Evolutionary conservation across 2,888 invertebrate species (phyloP).

Genomic region (Euproctis similis): DNA sequence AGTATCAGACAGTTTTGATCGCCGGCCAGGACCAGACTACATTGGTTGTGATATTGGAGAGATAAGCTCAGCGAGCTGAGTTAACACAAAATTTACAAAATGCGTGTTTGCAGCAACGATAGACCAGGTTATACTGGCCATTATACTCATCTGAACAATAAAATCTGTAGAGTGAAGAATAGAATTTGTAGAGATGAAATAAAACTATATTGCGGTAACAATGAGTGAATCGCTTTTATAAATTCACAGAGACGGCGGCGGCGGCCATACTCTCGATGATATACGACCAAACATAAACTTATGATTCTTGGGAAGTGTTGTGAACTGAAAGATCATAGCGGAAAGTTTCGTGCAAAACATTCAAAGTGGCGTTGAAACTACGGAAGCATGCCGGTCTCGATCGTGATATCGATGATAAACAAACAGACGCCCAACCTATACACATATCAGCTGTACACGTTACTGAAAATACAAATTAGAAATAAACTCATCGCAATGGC

Average conservation of each 20-base stretch:
- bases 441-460: too few species aligned
- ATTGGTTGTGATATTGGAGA: too few species aligned
- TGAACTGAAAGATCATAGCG: slow-evolving; percentile 1
- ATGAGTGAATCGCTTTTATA: slow-evolving; percentile 2
- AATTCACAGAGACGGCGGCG: slow-evolving; percentile 1
- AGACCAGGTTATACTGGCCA: too few species aligned
- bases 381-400: not conserved
- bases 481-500: too few species aligned
- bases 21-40: too few species aligned
- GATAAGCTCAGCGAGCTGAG: too few species aligned
- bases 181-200: too few species aligned
- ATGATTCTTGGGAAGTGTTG: slow-evolving; percentile 3
- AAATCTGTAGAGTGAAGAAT: too few species aligned
- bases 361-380: slow-evolving; percentile 1
- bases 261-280: not conserved
- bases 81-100: too few species aligned
- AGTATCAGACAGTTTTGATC: too few species aligned
- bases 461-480: too few species aligned
- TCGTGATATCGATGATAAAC: not conserved
- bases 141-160: too few species aligned
- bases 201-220: slow-evolving; percentile 3
- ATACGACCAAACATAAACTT: slow-evolving; percentile 1
- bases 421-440: not conserved
- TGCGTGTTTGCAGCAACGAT: not conserved
- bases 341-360: not conserved